Percentiles rank a stretch among this genome's conserved stretches.
These are phyloP conservation scores for Perithous albicinctus DNA, from an alignment of 2,888 invertebrate genomes.

Conservation along the genomic window DNA sequence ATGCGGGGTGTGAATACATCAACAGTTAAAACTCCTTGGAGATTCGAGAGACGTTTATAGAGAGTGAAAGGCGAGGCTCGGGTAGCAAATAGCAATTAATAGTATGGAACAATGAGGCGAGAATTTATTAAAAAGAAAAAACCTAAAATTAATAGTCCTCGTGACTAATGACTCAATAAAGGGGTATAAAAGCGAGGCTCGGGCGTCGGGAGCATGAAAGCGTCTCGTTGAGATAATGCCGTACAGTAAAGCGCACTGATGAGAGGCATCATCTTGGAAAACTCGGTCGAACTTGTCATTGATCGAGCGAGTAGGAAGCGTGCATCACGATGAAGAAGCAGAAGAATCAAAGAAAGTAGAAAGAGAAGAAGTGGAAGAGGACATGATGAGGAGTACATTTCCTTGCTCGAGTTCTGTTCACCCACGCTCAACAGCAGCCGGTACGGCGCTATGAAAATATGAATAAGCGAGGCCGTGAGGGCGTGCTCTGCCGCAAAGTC, in stretches of 20 bases:
- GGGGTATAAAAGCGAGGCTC: conserved; percentile 56
- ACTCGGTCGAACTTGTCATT: conserved; percentile 78
- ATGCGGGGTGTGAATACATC: conserved; percentile 72
- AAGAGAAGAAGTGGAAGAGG: conserved; percentile 27
- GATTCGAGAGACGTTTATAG: neutral
- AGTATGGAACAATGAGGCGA: conserved; percentile 48
- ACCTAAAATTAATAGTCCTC: conserved; percentile 42
- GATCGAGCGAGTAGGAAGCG: conserved; percentile 78
- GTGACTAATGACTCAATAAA: conserved; percentile 65
- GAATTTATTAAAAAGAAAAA: neutral
- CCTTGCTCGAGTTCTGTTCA: conserved; percentile 73
- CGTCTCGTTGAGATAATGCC: conserved; percentile 39
- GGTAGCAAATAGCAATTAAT: conserved; percentile 57
- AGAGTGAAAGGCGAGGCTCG: conserved; percentile 37
- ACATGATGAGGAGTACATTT: conserved; percentile 56
- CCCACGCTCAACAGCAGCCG: conserved; percentile 53
- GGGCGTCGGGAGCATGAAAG: conserved; percentile 49
- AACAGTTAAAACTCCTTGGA: conserved; percentile 56
- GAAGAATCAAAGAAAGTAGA: conserved; percentile 47
- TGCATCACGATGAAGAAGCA: conserved; percentile 49
- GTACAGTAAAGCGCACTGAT: conserved; percentile 49
- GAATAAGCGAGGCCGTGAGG: conserved; percentile 68
- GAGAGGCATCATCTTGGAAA: conserved; percentile 61
- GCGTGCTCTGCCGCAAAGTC: conserved; percentile 67
- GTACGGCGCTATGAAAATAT: conserved; percentile 63